These are phyloP conservation scores for Ceratosolen solmsi DNA, from an alignment of 1,140 invertebrate species.

Conservation along the genomic window DNA sequence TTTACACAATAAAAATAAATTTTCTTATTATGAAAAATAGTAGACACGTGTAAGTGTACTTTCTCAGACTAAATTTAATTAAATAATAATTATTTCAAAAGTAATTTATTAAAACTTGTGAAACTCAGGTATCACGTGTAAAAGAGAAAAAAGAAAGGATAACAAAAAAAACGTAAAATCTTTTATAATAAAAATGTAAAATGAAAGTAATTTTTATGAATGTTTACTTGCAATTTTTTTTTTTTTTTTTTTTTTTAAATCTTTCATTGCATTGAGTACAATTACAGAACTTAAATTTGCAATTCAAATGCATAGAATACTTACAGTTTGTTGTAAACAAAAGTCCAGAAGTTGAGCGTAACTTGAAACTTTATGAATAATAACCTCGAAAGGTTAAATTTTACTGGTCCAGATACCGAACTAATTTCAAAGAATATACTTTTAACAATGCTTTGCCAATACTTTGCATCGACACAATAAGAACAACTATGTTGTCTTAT, in stretches of 20 bases:
- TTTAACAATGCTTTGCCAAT: background rate
- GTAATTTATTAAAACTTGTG: background rate
- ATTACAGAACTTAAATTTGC: no score
- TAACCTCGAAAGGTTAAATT: background rate
- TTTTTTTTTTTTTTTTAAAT: no score
- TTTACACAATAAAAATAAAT: background rate
- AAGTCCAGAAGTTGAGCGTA: background rate
- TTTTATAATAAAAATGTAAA: background rate
- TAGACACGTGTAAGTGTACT: background rate
- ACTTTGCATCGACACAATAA: constrained; percentile 23
- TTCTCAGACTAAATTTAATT: background rate
- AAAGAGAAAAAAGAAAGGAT: no score
- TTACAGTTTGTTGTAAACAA: no score
- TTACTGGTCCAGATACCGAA: background rate
- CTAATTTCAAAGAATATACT: constrained; percentile 29
- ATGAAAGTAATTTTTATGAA: no score
- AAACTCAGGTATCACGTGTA: background rate
- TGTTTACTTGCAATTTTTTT: no score
- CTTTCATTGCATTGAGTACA: no score
- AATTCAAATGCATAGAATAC: no score
- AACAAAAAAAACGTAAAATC: background rate
- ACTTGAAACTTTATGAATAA: background rate
- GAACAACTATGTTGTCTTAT: background rate
- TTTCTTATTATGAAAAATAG: background rate
- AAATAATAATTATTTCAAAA: background rate